phyloP scores from a whole-genome alignment of 1,140 invertebrate species.

The Ceratosolen solmsi region DNA sequence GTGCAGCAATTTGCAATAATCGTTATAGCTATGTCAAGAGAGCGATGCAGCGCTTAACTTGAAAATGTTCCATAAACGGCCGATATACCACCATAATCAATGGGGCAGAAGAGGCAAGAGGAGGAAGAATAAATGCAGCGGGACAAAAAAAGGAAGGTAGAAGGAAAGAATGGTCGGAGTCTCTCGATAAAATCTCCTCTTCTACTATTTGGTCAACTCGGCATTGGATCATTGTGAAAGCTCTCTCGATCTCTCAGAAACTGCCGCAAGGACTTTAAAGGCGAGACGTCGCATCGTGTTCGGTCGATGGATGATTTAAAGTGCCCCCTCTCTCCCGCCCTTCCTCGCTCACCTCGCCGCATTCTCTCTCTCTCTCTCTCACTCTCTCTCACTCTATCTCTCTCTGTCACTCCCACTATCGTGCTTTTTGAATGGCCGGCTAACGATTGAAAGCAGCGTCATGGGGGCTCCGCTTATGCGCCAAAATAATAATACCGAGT shows the following conservation, averaged over 20 bases:
- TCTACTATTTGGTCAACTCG: slow-evolving; percentile 39
- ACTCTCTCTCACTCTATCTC: too few relatives aligned
- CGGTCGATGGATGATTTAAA: slow-evolving; percentile 50
- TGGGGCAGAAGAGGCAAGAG: too few relatives aligned
- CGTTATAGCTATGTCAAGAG: not conserved
- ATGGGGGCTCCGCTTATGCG: slow-evolving; percentile 57
- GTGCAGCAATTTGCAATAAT: not conserved
- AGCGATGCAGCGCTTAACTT: not conserved
- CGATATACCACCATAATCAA: slow-evolving; percentile 5
- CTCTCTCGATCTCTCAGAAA: slow-evolving; percentile 24
- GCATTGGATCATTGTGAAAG: slow-evolving; percentile 26
- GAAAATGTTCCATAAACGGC: not conserved
- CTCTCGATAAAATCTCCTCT: slow-evolving; percentile 38
- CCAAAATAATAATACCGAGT: slow-evolving; percentile 66
- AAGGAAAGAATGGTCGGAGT: not conserved
- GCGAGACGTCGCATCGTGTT: slow-evolving; percentile 11
- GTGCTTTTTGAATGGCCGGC: slow-evolving; percentile 66
- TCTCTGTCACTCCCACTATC: too few relatives aligned
- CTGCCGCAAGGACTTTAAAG: slow-evolving; percentile 24
- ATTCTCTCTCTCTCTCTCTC: not conserved
- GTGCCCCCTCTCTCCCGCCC: slow-evolving; percentile 1
- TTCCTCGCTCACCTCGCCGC: not conserved
- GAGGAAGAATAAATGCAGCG: not conserved
- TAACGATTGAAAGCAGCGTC: slow-evolving; percentile 70
- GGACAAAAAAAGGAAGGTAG: not conserved